phyloP scores from a whole-genome alignment of 2,888 invertebrate genomes.

The Leptinotarsa peninsularis region DNA sequence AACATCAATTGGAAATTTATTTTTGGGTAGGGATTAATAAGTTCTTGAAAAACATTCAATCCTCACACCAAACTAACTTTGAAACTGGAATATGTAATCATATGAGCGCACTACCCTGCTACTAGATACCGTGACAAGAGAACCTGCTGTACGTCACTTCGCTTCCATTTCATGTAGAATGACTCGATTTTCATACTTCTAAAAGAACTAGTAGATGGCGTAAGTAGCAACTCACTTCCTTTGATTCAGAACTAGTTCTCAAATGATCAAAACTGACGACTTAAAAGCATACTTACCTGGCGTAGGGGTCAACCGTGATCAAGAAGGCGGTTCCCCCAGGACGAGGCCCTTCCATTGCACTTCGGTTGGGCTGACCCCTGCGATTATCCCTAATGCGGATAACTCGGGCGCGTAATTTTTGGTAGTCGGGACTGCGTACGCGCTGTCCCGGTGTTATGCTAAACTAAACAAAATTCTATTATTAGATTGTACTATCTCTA shows the following conservation, averaged over 20 bases:
- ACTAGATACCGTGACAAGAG: too few species aligned
- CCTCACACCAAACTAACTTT: too few species aligned
- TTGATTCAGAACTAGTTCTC: too few species aligned
- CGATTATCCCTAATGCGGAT: slow-evolving; percentile 77
- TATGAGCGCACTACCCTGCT: too few species aligned
- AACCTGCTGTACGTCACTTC: too few species aligned
- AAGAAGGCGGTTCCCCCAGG: slow-evolving; percentile 76
- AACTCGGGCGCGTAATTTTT: slow-evolving; percentile 67
- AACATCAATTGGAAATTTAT: too few species aligned
- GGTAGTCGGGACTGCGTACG: slow-evolving; percentile 76
- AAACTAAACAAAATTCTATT: background rate
- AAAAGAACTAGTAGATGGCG: background rate
- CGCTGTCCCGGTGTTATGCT: slow-evolving; percentile 67
- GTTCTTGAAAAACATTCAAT: too few species aligned
- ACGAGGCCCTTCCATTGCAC: slow-evolving; percentile 77
- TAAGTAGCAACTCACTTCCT: background rate
- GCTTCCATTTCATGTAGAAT: too few species aligned
- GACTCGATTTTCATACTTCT: background rate
- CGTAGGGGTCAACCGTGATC: slow-evolving; percentile 73
- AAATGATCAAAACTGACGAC: too few species aligned
- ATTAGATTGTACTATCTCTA: too few species aligned
- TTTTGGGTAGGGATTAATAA: too few species aligned
- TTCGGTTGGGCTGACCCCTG: slow-evolving; percentile 74
- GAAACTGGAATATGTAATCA: too few species aligned
- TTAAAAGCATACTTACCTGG: slow-evolving; percentile 51